Base-by-base conservation (phyloP, 2,113 vertebrate genomes). In the Lepus europaeus region DNA sequence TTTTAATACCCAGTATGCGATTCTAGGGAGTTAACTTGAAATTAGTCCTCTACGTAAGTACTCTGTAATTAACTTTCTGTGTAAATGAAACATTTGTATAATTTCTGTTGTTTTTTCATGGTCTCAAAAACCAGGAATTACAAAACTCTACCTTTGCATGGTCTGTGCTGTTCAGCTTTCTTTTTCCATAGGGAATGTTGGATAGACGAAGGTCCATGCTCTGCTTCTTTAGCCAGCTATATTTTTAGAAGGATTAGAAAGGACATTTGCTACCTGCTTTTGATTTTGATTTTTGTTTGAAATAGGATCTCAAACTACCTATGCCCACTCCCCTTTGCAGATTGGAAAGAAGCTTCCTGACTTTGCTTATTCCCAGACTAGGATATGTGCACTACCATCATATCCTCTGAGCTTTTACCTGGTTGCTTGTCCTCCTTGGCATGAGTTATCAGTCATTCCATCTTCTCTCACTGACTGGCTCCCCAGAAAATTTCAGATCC, bases 321-420 rank as follows among this genome's bases (percentile, higher is more conserved):
- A 9, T 27, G 31, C 31, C 29, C 45, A 33, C 17, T 9, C n/a
- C 9, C n/a, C 25, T 9, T 45, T 51, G 61, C 10, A 1, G 16
- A 82, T 25, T 81, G 16, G 33, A 76, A 87, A 17, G 6, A 73
- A 23, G 12, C n/a, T n/a, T 84, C 39, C 16, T 39, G 16, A 61
- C 5, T 14, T 4, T 6, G 1, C 10, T 72, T 39, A 16, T 49
- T 2, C n/a, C 56, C n/a, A 25, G 1, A 8, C 56, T 9, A 61
- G 9, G 66, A 53, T 31, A 1, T 0, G n/a, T 1, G 16, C 12
- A 7, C 19, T 53, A 16, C 19, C 14, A 2, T 2, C 23, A 1
- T 9, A 13, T 49, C 1, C 25, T 33, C n/a, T 49, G 4, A n/a
- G 36, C 12, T 2, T 11, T 94, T 8, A 2, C 7, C 22, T 83